Percentiles rank a stretch among this genome's conserved stretches.
phyloP scores from a whole-genome alignment of 2,113 vertebrate species.

The Choloepus hoffmanni region DNA sequence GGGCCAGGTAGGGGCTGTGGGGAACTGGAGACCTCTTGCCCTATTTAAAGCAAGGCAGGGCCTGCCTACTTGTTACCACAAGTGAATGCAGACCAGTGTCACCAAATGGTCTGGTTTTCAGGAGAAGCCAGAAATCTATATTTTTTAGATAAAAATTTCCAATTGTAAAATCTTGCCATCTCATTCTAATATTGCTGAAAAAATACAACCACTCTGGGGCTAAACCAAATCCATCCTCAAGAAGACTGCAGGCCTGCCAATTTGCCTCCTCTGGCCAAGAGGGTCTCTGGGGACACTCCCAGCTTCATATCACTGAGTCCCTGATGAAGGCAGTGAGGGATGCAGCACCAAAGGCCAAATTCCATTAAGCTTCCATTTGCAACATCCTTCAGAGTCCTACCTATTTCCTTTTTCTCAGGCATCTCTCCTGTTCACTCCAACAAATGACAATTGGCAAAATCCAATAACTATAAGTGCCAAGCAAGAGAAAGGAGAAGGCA shows the following conservation, averaged over 20 bases:
- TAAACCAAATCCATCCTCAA: not conserved
- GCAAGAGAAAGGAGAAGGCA: not conserved
- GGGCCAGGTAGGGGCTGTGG: not conserved
- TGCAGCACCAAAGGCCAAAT: not conserved
- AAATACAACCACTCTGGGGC: not conserved
- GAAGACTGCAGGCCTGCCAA: not conserved
- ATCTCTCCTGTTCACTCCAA: not conserved
- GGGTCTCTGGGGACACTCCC: not conserved
- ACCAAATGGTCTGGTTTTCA: not conserved
- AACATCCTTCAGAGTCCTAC: not conserved
- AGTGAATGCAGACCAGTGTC: not conserved
- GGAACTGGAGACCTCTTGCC: not conserved
- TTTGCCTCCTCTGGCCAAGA: not conserved
- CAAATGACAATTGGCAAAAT: not conserved
- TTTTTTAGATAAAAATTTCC: not conserved
- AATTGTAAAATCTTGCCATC: conserved; percentile 36
- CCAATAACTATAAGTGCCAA: not conserved
- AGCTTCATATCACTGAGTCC: not conserved
- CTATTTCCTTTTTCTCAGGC: not conserved
- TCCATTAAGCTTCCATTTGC: not conserved
- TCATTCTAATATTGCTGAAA: not conserved
- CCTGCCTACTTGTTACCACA: not conserved
- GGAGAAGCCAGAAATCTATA: conserved; percentile 32
- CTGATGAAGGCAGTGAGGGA: rapidly evolving
- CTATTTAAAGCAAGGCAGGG: not conserved